These are phyloP conservation scores for Bagarius yarrelli DNA, from an alignment of 2,113 vertebrate species.

Conservation along the genomic window DNA sequence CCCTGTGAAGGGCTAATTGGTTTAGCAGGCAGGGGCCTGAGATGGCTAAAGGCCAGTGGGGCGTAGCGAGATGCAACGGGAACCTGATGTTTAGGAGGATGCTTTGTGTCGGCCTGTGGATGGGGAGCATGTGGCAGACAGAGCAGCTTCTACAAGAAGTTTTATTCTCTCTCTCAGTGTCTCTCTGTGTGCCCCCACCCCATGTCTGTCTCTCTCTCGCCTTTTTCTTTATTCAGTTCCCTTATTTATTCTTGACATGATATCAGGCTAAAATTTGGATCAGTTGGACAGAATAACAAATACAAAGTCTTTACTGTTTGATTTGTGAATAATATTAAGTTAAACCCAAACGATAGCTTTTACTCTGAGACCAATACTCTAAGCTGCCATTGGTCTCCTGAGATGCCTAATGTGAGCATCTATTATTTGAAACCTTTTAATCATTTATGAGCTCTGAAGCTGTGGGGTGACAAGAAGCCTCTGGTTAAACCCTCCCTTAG, in stretches of 20 bases:
- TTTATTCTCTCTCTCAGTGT: constrained; percentile 23
- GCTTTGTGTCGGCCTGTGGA: constrained; percentile 48
- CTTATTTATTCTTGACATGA: neutral
- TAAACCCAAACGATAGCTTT: neutral
- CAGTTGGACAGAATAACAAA: constrained; percentile 13
- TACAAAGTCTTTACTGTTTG: neutral
- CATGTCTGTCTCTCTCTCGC: neutral
- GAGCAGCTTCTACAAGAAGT: constrained; percentile 20
- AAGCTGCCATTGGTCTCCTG: constrained; percentile 28
- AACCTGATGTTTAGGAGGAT: constrained; percentile 53
- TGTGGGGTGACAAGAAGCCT: constrained; percentile 47
- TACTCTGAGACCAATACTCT: neutral
- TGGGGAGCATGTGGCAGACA: constrained; percentile 54
- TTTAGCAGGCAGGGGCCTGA: constrained; percentile 55
- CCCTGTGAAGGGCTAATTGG: constrained; percentile 58
- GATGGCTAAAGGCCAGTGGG: constrained; percentile 55
- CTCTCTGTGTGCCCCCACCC: constrained; percentile 13
- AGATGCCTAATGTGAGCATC: constrained; percentile 44
- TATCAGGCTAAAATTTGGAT: neutral
- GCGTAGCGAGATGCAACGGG: constrained; percentile 55
- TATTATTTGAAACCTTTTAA: constrained; percentile 54
- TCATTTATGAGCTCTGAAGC: constrained; percentile 53
- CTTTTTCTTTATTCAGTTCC: neutral
- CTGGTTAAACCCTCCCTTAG: constrained; percentile 52
- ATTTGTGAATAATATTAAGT: constrained; percentile 17